These are phyloP conservation scores for Drymodes brunneopygia DNA, from an alignment of 2,113 vertebrate species.

Conservation along the genomic window DNA sequence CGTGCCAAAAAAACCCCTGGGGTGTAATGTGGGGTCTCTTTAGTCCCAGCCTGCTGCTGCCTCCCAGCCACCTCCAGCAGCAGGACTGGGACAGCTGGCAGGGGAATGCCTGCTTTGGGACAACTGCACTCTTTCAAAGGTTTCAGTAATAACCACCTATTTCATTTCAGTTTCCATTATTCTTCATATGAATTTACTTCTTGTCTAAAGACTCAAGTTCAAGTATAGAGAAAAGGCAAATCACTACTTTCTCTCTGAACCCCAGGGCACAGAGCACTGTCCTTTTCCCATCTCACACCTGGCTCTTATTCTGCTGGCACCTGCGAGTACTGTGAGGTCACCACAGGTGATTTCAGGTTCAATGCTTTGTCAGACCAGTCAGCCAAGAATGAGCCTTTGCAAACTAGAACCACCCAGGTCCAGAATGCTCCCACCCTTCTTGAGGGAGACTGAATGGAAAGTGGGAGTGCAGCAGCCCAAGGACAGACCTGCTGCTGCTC, in stretches of 20 bases:
- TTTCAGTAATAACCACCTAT: background rate
- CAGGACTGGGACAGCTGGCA: background rate
- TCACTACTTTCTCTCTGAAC: background rate
- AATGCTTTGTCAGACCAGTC: background rate
- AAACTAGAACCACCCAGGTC: background rate
- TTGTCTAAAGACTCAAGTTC: background rate
- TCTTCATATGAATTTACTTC: background rate
- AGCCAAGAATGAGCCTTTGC: background rate
- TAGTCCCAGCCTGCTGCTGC: background rate
- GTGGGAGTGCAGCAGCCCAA: rapidly evolving
- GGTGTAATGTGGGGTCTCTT: background rate
- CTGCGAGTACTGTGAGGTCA: rapidly evolving
- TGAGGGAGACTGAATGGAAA: background rate
- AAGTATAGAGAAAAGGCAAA: background rate
- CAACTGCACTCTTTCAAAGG: background rate
- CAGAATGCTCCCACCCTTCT: background rate
- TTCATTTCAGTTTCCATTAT: background rate
- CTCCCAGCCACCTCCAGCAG: background rate
- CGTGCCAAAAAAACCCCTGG: rapidly evolving
- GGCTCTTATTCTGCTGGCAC: background rate
- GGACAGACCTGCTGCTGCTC: background rate
- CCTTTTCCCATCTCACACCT: background rate
- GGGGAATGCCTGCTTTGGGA: background rate
- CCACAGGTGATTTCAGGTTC: rapidly evolving
- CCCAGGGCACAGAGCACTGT: background rate